Conservation (phyloP, 2,113 vertebrate species). For the Datnioides undecimradiatus region DNA sequence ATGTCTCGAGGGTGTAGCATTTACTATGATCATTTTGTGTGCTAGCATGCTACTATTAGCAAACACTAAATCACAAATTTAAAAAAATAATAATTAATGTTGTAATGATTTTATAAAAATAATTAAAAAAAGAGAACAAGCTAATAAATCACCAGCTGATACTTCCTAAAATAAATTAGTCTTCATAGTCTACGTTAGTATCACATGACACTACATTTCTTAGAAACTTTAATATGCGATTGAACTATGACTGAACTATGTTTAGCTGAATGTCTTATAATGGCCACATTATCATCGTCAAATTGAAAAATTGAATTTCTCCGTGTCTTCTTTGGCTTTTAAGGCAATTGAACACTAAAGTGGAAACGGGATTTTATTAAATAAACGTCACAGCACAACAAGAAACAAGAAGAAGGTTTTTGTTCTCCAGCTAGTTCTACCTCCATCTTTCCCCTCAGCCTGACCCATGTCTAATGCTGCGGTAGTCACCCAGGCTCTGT, state of each 20-base stretch:
- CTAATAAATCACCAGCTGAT: not conserved
- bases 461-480: conserved; percentile 79
- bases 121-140: not conserved
- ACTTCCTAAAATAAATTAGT: not conserved
- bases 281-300: not conserved
- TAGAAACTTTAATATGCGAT: not conserved
- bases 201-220: not conserved
- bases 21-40: too few species aligned
- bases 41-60: too few species aligned
- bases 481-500: conserved; percentile 50
- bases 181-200: too few species aligned
- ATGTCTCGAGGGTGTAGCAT: too few species aligned
- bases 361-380: conserved; percentile 48
- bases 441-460: conserved; percentile 48
- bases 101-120: not conserved
- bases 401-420: conserved; percentile 44
- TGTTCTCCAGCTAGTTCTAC: conserved; percentile 48
- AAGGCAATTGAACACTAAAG: conserved; percentile 1
- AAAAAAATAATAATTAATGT: too few species aligned
- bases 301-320: conserved; percentile 14
- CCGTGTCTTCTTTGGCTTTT: not conserved
- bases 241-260: not conserved
- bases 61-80: too few species aligned
- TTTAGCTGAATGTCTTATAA: not conserved
- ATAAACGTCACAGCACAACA: conserved; percentile 39